Evolutionary conservation across 2,888 invertebrate species (phyloP).

Genomic region (Lithophane semibrunnea): DNA sequence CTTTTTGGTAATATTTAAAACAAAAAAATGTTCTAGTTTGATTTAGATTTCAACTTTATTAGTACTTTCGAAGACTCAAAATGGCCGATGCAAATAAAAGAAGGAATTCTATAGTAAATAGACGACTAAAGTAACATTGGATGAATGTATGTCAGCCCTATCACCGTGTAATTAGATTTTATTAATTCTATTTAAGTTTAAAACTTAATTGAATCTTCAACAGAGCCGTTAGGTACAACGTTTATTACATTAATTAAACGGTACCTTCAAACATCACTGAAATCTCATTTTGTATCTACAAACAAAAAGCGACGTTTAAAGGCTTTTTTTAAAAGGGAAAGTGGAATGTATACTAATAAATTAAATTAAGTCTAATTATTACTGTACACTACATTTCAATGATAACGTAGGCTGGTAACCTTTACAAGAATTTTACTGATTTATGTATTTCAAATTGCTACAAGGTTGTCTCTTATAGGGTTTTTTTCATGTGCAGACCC

Average conservation of each 20-base stretch:
- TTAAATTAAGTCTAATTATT: conserved; percentile 47
- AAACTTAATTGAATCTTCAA: conserved; percentile 69
- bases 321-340: conserved; percentile 48
- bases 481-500: neutral
- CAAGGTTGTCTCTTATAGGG: neutral
- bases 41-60: neutral
- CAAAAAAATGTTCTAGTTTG: neutral
- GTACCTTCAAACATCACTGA: conserved; percentile 64
- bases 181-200: conserved; percentile 67
- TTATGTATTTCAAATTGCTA: neutral
- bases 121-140: conserved; percentile 19
- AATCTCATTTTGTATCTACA: conserved; percentile 65
- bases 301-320: conserved; percentile 57
- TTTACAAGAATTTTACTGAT: neutral
- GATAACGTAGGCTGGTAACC: neutral
- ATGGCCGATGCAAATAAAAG: neutral
- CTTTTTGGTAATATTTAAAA: neutral
- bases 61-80: neutral
- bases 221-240: conserved; percentile 59
- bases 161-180: conserved; percentile 61
- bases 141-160: conserved; percentile 57
- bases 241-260: conserved; percentile 70
- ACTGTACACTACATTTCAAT: conserved; percentile 6
- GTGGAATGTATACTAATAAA: conserved; percentile 46
- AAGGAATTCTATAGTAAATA: neutral